Percentiles rank a stretch among this genome's conserved stretches.
These are phyloP conservation scores for Phymorhynchus buccinoides DNA, from an alignment of 1,140 invertebrate genomes.

Conservation along the genomic window DNA sequence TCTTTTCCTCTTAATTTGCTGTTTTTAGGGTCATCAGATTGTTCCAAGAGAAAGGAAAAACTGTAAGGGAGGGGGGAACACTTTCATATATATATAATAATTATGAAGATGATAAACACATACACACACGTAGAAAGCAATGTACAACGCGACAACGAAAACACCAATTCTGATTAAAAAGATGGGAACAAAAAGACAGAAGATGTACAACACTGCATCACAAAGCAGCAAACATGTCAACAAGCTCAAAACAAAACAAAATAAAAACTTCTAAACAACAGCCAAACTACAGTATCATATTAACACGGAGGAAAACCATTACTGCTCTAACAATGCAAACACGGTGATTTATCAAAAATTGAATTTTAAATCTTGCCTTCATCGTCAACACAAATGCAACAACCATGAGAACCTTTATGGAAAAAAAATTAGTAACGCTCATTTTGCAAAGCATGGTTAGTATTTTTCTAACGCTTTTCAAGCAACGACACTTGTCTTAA, in stretches of 20 bases:
- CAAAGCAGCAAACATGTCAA: not conserved
- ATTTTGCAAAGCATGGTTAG: not conserved
- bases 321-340: not conserved
- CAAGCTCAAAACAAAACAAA: not conserved
- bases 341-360: too few relatives aligned
- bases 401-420: not conserved
- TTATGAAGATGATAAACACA: constrained; percentile 12
- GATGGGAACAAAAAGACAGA: not conserved
- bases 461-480: not conserved
- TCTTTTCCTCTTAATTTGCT: not conserved
- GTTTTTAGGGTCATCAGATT: not conserved
- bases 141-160: not conserved
- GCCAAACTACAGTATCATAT: not conserved
- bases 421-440: not conserved
- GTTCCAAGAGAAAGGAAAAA: not conserved
- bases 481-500: not conserved
- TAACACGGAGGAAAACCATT: not conserved
- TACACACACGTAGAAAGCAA: not conserved
- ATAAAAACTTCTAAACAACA: not conserved
- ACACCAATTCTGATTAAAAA: not conserved
- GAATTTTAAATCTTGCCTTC: too few relatives aligned
- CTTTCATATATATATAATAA: not conserved
- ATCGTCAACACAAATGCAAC: not conserved
- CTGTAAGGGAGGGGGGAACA: constrained; percentile 2
- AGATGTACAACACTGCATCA: constrained; percentile 7